Percentiles rank a stretch among this genome's conserved stretches.
Conservation (phyloP, 2,888 invertebrate genomes). For the Tenthredo livida region DNA sequence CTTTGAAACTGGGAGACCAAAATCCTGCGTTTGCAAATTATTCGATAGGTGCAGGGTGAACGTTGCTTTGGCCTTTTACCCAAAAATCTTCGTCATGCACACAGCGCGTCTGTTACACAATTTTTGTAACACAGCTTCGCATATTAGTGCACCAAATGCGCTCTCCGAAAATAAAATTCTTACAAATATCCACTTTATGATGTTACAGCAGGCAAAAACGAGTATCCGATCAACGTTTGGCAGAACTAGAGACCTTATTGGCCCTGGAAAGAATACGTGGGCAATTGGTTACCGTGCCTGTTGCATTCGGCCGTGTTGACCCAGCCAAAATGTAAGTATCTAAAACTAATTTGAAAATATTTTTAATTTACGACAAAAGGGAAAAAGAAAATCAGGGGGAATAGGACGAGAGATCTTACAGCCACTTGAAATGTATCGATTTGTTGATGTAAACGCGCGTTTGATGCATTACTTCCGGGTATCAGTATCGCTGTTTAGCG, state of each 20-base stretch:
- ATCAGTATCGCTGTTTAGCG: not conserved
- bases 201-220: constrained; percentile 79
- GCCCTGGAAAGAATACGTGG: constrained; percentile 80
- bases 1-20: not conserved
- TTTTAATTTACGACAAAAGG: not conserved
- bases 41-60: not conserved
- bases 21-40: not conserved
- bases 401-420: not conserved
- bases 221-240: constrained; percentile 82
- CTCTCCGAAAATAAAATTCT: not conserved
- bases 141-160: not conserved
- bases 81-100: not conserved
- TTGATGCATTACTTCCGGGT: not conserved
- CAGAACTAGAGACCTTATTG: constrained; percentile 81
- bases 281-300: constrained; percentile 79
- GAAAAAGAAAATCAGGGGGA: not conserved
- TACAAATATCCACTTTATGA: constrained; percentile 56
- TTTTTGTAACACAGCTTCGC: not conserved
- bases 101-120: not conserved
- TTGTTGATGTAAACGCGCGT: not conserved
- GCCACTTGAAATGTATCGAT: not conserved
- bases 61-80: not conserved
- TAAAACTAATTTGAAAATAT: not conserved
- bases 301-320: constrained; percentile 80
- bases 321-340: constrained; percentile 80